Conservation (phyloP, 2,113 vertebrate genomes). For the Dasypus novemcinctus region DNA sequence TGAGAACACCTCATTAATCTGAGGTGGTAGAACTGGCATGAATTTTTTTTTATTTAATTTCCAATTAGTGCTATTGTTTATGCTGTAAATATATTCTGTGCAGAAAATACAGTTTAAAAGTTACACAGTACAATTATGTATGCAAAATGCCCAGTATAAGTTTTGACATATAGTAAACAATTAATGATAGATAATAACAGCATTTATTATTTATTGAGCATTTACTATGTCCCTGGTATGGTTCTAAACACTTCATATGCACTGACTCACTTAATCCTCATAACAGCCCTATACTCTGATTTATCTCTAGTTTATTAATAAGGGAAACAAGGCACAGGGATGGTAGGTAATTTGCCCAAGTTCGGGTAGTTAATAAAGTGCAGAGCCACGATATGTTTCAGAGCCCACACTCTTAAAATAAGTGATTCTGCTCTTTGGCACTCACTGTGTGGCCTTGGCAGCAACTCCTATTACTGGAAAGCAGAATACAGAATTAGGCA, state of each 20-base stretch:
- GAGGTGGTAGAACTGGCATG: background rate
- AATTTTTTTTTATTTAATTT: background rate
- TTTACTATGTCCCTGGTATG: background rate
- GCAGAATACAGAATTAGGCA: background rate
- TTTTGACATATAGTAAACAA: background rate
- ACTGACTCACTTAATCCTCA: background rate
- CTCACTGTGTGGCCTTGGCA: background rate
- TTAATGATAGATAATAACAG: background rate
- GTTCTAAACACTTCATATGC: background rate
- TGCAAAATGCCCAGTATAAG: background rate
- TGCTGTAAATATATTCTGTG: background rate
- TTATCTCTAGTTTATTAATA: background rate
- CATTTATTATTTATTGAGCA: background rate
- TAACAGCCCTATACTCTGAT: background rate
- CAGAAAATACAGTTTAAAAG: background rate
- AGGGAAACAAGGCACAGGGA: background rate
- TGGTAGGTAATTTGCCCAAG: background rate
- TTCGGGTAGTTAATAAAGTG: background rate
- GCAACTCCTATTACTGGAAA: conserved; percentile 23
- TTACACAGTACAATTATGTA: background rate
- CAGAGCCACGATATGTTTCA: background rate
- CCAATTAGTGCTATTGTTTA: background rate
- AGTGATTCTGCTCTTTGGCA: background rate
- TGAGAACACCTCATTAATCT: background rate
- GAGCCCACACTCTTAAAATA: background rate